A percentile compares a stretch with the other conserved stretches of the same genome.
Conservation (phyloP, 1,140 invertebrate genomes). For the Drosophila tsacasi region DNA sequence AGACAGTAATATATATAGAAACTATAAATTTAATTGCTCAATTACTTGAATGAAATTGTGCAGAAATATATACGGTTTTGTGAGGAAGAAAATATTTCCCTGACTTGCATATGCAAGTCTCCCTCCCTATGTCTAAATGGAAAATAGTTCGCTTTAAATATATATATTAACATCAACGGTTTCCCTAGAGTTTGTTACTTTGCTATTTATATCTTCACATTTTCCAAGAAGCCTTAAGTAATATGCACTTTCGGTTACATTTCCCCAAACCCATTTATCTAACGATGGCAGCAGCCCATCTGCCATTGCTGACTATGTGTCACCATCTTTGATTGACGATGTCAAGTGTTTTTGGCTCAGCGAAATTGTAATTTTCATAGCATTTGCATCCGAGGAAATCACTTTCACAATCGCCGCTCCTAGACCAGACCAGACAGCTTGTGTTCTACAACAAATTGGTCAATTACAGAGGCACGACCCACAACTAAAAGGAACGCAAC, state of each 20-base stretch:
- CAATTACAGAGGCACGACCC: conserved; percentile 67
- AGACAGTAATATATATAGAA: background rate
- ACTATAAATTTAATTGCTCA: conserved; percentile 19
- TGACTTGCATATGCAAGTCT: too few species aligned
- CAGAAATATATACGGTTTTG: background rate
- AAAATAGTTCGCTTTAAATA: background rate
- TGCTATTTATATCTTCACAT: background rate
- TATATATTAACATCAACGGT: background rate
- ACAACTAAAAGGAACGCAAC: conserved; percentile 13
- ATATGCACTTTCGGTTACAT: background rate
- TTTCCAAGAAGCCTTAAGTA: conserved; percentile 1
- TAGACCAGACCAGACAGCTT: conserved; percentile 25
- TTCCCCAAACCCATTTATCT: conserved; percentile 12
- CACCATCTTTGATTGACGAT: conserved; percentile 69
- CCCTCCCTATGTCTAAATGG: background rate
- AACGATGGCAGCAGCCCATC: conserved; percentile 28
- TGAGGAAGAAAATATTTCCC: background rate
- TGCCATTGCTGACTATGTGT: conserved; percentile 15
- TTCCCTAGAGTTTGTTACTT: background rate
- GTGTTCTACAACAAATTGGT: conserved; percentile 63
- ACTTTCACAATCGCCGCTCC: conserved; percentile 69
- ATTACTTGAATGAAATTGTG: conserved; percentile 11
- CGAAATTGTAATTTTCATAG: conserved; percentile 10
- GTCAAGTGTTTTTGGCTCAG: conserved; percentile 62
- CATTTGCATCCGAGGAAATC: conserved; percentile 45